These are phyloP conservation scores for Lethenteron camtschaticum DNA, from an alignment of 2,113 vertebrate species.

Conservation along the genomic window DNA sequence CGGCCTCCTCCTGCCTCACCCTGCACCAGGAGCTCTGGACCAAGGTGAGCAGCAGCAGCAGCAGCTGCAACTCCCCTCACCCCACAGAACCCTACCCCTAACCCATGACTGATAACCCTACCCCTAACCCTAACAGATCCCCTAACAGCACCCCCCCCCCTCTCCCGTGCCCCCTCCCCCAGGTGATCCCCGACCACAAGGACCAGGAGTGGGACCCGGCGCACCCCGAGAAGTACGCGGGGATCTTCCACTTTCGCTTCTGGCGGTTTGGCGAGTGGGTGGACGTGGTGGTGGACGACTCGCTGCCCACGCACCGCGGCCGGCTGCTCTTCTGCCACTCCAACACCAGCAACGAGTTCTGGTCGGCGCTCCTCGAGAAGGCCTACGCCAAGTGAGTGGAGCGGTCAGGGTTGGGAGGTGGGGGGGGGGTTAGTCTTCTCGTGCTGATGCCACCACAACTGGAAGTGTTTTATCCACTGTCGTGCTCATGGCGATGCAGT, in stretches of 20 bases:
- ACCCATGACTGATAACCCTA: too few species aligned
- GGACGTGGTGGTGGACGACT: constrained; percentile 42
- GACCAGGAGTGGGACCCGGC: constrained; percentile 43
- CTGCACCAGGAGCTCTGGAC: constrained; percentile 38
- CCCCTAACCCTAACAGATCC: too few species aligned
- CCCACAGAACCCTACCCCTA: too few species aligned
- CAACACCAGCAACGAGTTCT: constrained; percentile 30
- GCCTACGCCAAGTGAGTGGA: constrained; percentile 37
- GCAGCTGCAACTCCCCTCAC: too few species aligned
- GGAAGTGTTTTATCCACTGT: too few species aligned
- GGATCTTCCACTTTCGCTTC: constrained; percentile 44
- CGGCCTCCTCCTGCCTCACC: constrained; percentile 38
- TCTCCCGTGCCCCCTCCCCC: neutral
- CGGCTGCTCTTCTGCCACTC: constrained; percentile 40
- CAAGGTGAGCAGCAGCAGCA: constrained; percentile 20
- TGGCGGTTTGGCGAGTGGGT: constrained; percentile 34
- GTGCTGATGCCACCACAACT: too few species aligned
- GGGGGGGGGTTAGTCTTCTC: too few species aligned
- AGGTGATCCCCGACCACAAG: constrained; percentile 37
- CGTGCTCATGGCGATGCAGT: too few species aligned
- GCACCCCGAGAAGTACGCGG: constrained; percentile 21
- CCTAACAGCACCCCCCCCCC: too few species aligned
- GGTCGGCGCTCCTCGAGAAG: constrained; percentile 42
- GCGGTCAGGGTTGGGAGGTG: too few species aligned
- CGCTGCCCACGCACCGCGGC: constrained; percentile 27